Base-by-base conservation (phyloP, 2,113 vertebrate species). In the Corythaeola cristata region DNA sequence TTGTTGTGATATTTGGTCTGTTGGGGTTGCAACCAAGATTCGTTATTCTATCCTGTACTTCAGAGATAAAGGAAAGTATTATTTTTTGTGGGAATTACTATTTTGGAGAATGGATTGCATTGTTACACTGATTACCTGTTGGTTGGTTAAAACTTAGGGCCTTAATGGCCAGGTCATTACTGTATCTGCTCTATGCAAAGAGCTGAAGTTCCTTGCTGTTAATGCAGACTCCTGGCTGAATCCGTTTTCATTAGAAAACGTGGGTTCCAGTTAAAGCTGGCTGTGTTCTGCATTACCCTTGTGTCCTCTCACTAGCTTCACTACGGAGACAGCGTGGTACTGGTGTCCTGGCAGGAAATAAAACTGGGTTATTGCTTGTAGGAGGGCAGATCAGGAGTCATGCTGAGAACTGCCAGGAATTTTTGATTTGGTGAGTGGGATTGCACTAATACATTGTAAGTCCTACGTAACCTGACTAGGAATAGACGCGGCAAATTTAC, bases 221-320 rank as follows among this genome's bases (percentile, higher is more conserved):
- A 15, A 32, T 3, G 8, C 52, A 50, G 67, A 13, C 44, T 60
- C 7, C 1, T 15, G 24, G 9, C 37, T 66, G 71, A 33, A 68
- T 50, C 56, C 6, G 2, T 60, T 59, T 55, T 39, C 14, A 0
- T 8, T 9, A 13, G n/a, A 5, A 67, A 71, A 4, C 35, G 5
- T 3, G 32, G 15, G 67, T 69, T 69, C 2, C 22, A 20, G 45
- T 27, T 24, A 2, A 27, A 73, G 67, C 39, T 24, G 5, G 3
- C 27, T 33, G 2, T 6, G 0, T 5, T 19, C 32, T 52, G 47
- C 28, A 24, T 35, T 6, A 2, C 4, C 23, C 20, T 15, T 12
- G 55, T 22, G n/a, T 39, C 22, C 22, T 6, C 27, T 8, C 0
- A 0, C 37, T 33, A 17, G 21, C 69, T 21, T 8, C 35, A 4